A percentile compares a stretch with the other conserved stretches of the same genome.
Conservation (phyloP, 2,113 vertebrate genomes). For the Anolis sagrei region DNA sequence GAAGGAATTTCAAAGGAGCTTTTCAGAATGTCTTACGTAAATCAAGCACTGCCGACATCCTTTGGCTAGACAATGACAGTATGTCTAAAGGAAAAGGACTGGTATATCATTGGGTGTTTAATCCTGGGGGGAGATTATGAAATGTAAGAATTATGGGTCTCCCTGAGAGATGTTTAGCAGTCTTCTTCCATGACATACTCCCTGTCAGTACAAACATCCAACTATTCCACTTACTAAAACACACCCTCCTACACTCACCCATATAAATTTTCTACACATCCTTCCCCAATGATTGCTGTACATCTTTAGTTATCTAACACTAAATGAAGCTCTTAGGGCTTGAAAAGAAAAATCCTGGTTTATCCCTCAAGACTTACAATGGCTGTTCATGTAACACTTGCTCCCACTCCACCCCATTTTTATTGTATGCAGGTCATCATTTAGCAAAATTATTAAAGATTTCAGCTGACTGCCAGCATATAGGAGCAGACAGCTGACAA, state of each 20-base stretch:
- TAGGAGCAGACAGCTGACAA: conserved; percentile 66
- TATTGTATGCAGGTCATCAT: conserved; percentile 67
- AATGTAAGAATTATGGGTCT: conserved; percentile 45
- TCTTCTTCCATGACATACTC: conserved; percentile 35
- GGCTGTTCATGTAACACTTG: conserved; percentile 64
- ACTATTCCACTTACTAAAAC: conserved; percentile 41
- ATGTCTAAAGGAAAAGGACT: conserved; percentile 25
- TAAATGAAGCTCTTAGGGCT: conserved; percentile 76
- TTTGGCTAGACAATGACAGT: conserved; percentile 36
- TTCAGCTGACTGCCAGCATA: conserved; percentile 72
- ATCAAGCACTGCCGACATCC: neutral
- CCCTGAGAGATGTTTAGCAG: conserved; percentile 47
- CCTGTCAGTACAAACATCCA: conserved; percentile 21
- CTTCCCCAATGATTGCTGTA: neutral
- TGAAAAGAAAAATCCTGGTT: conserved; percentile 78
- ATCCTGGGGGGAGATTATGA: conserved; percentile 18
- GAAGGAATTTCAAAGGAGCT: conserved; percentile 39
- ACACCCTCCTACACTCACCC: neutral
- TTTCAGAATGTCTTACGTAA: conserved; percentile 45
- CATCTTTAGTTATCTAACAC: conserved; percentile 40
- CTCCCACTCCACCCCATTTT: conserved; percentile 60
- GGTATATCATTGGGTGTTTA: conserved; percentile 17
- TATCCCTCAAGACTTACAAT: conserved; percentile 72
- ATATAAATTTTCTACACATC: neutral
- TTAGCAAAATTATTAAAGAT: conserved; percentile 66